A percentile compares a stretch with the other conserved stretches of the same genome.
Evolutionary conservation across 2,888 invertebrate genomes (phyloP).

Genomic region (Microchrysa polita): DNA sequence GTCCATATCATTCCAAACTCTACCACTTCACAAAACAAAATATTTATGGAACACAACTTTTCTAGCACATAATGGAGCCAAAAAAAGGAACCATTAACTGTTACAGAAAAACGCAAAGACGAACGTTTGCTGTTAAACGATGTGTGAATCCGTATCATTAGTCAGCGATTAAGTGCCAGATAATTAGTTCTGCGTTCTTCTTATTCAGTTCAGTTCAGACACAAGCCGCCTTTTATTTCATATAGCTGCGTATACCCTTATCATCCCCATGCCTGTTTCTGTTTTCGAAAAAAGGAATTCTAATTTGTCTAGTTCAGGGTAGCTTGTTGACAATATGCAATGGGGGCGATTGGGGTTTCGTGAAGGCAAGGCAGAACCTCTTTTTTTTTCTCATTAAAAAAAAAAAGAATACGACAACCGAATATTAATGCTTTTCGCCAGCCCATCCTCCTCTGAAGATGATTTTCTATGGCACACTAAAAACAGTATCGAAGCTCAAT

Average conservation of each 20-base stretch:
- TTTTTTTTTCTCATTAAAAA: slow-evolving; percentile 3
- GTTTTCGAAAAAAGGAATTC: neutral
- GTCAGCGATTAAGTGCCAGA: slow-evolving; percentile 48
- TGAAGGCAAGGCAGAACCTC: neutral
- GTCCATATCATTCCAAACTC: too few relatives aligned
- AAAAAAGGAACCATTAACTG: neutral
- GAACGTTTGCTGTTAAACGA: slow-evolving; percentile 37
- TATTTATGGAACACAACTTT: neutral
- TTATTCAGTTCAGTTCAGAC: too few relatives aligned
- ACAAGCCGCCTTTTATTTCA: slow-evolving; percentile 12
- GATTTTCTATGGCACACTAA: slow-evolving; percentile 6
- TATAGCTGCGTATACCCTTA: neutral
- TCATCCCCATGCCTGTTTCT: neutral
- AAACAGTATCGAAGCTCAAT: neutral
- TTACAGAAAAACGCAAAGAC: neutral
- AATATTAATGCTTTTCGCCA: slow-evolving; percentile 21
- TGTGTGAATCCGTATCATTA: slow-evolving; percentile 48
- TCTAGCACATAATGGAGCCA: too few relatives aligned
- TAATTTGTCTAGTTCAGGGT: neutral
- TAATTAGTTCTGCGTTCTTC: slow-evolving; percentile 45
- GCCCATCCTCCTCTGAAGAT: neutral
- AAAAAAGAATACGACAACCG: neutral
- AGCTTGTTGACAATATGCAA: slow-evolving; percentile 24
- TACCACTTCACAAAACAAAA: neutral
- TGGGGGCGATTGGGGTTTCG: slow-evolving; percentile 9